A percentile compares a stretch with the other conserved stretches of the same genome.
Conservation (phyloP, 2,797 vertebrate genomes). For the Lacerta bilineata region DNA sequence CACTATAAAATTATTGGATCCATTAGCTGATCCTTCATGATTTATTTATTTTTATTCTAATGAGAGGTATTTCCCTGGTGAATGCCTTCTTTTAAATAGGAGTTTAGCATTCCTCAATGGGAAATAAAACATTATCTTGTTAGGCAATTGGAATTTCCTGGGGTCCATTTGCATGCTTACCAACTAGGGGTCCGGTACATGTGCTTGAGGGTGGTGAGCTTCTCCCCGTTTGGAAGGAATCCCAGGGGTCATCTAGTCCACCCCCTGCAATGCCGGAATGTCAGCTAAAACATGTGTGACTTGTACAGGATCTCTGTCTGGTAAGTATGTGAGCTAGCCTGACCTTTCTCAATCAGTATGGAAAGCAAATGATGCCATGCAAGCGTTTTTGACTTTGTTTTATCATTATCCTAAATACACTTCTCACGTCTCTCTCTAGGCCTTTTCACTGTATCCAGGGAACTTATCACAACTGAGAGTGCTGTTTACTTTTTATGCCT, state of each 20-base stretch:
- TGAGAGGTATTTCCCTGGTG: background rate
- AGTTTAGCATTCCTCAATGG: background rate
- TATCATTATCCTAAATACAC: background rate
- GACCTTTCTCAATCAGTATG: background rate
- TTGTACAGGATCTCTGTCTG: background rate
- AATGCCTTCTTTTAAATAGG: background rate
- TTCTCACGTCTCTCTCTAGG: slow-evolving; percentile 76
- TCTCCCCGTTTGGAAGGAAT: too few relatives aligned
- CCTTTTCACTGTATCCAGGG: slow-evolving; percentile 80
- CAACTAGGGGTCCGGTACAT: background rate
- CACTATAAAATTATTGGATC: background rate
- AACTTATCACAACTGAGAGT: slow-evolving; percentile 88
- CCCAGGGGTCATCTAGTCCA: too few relatives aligned
- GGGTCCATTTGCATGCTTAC: background rate
- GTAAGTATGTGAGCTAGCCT: background rate
- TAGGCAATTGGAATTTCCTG: background rate
- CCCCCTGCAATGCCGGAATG: too few relatives aligned
- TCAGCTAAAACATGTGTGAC: too few relatives aligned
- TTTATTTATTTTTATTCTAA: background rate
- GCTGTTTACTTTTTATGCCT: slow-evolving; percentile 93
- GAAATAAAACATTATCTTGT: background rate
- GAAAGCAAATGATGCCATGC: background rate
- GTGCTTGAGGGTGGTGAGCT: background rate
- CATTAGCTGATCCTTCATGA: background rate
- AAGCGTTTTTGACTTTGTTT: background rate